Evolutionary conservation across 1,140 invertebrate species (phyloP).

Genomic region (Magallana gigas): DNA sequence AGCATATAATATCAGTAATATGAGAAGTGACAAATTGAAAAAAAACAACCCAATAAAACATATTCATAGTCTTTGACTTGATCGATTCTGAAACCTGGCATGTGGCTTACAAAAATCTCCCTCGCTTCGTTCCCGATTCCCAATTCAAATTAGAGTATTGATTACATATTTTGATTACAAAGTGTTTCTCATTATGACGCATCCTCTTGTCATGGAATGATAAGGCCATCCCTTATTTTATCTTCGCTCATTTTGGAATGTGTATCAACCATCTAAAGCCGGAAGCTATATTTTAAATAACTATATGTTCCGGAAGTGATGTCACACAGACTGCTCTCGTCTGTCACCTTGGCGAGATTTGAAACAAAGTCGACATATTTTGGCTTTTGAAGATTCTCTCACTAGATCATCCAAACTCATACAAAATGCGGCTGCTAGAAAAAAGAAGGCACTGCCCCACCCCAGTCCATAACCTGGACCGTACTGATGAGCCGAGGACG

Average conservation of each 20-base stretch:
- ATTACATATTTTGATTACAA: not conserved
- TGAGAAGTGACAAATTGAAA: too few species aligned
- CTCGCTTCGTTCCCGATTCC: too few species aligned
- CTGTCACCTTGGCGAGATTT: conserved; percentile 63
- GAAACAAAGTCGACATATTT: conserved; percentile 71
- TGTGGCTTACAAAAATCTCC: too few species aligned
- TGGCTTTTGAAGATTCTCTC: conserved; percentile 70
- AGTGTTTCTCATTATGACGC: not conserved
- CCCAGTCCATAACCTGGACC: conserved; percentile 77
- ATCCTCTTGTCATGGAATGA: too few species aligned
- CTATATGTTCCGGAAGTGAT: not conserved
- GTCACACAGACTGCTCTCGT: conserved; percentile 58
- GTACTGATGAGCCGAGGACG: conserved; percentile 68
- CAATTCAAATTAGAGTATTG: too few species aligned
- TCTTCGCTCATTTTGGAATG: not conserved
- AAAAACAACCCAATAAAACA: too few species aligned
- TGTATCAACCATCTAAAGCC: not conserved
- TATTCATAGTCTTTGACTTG: too few species aligned
- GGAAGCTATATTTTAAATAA: not conserved
- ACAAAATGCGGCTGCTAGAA: conserved; percentile 76
- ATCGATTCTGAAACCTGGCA: too few species aligned
- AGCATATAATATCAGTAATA: too few species aligned
- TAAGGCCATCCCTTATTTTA: too few species aligned
- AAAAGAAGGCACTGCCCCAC: conserved; percentile 77
- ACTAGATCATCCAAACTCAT: conserved; percentile 78